Percentiles rank a stretch among this genome's conserved stretches.
Conservation (phyloP, 2,888 invertebrate species). For the Temnothorax unifasciatus region DNA sequence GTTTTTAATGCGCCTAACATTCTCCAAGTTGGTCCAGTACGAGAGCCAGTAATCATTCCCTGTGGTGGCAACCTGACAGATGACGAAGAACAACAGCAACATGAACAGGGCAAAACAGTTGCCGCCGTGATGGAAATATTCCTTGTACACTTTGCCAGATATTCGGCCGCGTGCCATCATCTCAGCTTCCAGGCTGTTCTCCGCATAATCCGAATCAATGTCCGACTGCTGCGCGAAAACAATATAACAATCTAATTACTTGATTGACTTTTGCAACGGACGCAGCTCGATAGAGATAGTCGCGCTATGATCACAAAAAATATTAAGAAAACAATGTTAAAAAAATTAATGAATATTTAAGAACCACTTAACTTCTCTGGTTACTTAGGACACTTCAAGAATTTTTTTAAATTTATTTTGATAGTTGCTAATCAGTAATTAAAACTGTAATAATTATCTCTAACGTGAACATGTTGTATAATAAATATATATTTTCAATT, state of each 20-base stretch:
- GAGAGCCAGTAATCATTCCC: slow-evolving; percentile 92
- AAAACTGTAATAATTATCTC: no score
- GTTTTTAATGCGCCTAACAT: slow-evolving; percentile 50
- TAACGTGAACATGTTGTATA: background rate
- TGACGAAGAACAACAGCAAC: slow-evolving; percentile 87
- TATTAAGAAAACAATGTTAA: background rate
- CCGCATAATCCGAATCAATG: slow-evolving; percentile 48
- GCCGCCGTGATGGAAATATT: slow-evolving; percentile 87
- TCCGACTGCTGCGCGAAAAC: slow-evolving; percentile 61
- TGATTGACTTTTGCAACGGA: background rate
- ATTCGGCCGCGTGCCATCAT: slow-evolving; percentile 85
- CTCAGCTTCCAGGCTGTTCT: slow-evolving; percentile 73
- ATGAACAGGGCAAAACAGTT: slow-evolving; percentile 87
- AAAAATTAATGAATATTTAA: background rate
- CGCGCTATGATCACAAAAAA: background rate
- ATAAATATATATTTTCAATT: background rate
- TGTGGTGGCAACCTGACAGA: slow-evolving; percentile 89
- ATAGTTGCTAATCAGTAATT: background rate
- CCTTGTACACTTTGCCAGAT: slow-evolving; percentile 84
- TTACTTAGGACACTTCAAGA: background rate
- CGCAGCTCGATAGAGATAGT: background rate
- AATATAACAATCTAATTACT: background rate
- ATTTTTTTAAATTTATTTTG: background rate
- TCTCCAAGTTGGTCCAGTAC: slow-evolving; percentile 88
- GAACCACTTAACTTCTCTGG: background rate